These are phyloP conservation scores for Coptotermes formosanus DNA, from an alignment of 1,140 invertebrate genomes.

Conservation along the genomic window DNA sequence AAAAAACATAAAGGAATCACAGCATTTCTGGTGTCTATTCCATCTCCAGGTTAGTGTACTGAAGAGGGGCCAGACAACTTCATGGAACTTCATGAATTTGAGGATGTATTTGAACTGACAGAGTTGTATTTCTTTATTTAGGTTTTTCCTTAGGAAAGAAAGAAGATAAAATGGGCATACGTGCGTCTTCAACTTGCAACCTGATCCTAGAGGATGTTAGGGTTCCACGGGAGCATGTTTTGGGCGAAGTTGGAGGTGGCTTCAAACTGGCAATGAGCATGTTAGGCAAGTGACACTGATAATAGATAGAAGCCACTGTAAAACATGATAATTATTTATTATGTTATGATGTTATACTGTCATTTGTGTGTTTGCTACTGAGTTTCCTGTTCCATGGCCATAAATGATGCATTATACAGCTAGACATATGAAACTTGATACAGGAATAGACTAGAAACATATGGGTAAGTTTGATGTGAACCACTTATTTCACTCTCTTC, in stretches of 20 bases:
- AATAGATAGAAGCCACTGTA: not conserved
- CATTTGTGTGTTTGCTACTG: slow-evolving; percentile 9
- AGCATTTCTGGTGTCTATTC: slow-evolving; percentile 51
- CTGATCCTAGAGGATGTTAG: slow-evolving; percentile 92
- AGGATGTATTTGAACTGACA: not conserved
- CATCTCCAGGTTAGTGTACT: slow-evolving; percentile 50
- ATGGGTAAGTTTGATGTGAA: no score
- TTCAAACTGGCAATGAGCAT: slow-evolving; percentile 92
- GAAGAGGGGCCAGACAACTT: not conserved
- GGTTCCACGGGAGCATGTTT: slow-evolving; percentile 77
- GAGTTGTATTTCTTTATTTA: slow-evolving; percentile 22
- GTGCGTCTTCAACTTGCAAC: slow-evolving; percentile 88
- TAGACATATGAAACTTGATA: no score
- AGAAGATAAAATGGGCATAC: slow-evolving; percentile 94
- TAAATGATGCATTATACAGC: no score
- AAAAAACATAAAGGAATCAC: slow-evolving; percentile 65
- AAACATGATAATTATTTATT: no score
- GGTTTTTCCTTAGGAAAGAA: slow-evolving; percentile 88
- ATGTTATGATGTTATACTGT: no score
- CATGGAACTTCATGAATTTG: not conserved
- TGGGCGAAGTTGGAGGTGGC: slow-evolving; percentile 61
- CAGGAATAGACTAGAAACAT: no score
- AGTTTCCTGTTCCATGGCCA: not conserved
- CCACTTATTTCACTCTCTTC: no score
- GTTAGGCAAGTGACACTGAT: slow-evolving; percentile 50